Evolutionary conservation across 2,797 vertebrate genomes (phyloP), one percentile per base, ranked within the genome.

Genomic region (Acanthornis magna): DNA sequence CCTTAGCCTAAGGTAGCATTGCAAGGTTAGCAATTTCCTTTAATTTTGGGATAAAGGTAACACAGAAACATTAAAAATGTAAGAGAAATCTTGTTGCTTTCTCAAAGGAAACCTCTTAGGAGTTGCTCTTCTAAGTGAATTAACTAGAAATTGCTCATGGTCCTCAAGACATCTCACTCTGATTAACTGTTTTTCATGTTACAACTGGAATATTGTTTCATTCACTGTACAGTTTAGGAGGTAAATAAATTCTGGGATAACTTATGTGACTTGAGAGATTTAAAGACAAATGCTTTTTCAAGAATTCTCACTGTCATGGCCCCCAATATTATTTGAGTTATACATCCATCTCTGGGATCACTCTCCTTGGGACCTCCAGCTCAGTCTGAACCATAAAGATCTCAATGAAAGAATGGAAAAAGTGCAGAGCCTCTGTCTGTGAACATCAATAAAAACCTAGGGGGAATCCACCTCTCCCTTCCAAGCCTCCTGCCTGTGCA

Each of bases 341-440:
- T 5, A n/a, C 2, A 5, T 34, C 43, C 13, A 29, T 20, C 15
- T 77, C 65, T 0, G 0, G 55, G n/a, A 51, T 30, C 5, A 26
- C 7, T 43, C 34, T 84, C 30, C 22, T 61, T 25, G 54, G 53
- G 50, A 73, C 16, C 19, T 77, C 27, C 48, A 3, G 1, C n/a
- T 43, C 20, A 29, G 10, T 9, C 22, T 70, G 47, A 90, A 42
- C 20, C 62, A 40, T 27, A 78, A 65, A 68, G 17, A 38, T 25
- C 11, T 45, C 22, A 29, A 42, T 40, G 7, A 81, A 67, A 74
- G 20, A 63, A 77, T 0, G 4, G 54, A 9, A 66, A 62, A 60
- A 51, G 4, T 34, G 29, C 34, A 77, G 26, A 76, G 3, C 22
- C 11, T 71, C 36, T 73, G 6, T 21, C 34, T 53, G 16, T 11